A percentile compares a stretch with the other conserved stretches of the same genome.
Evolutionary conservation across 2,113 vertebrate genomes (phyloP).

Genomic region (Hypomesus transpacificus): DNA sequence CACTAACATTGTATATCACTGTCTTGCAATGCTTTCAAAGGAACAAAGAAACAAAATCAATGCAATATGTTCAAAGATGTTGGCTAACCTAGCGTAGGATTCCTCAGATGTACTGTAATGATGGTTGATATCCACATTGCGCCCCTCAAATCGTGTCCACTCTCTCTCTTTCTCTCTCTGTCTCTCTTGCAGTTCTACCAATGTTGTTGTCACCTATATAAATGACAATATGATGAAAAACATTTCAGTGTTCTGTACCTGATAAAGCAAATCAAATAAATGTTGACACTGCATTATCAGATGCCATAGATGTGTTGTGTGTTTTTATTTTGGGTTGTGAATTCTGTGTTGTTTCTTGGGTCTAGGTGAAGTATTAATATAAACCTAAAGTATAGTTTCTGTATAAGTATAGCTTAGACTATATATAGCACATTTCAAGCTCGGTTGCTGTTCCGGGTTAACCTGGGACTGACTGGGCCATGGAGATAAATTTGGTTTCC

Average conservation of each 20-base stretch:
- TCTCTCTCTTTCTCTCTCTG: slow-evolving; percentile 1
- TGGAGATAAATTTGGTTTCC: too few relatives aligned
- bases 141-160: slow-evolving; percentile 37
- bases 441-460: too few relatives aligned
- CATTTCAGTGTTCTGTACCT: slow-evolving; percentile 73
- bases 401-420: too few relatives aligned
- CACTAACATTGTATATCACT: background rate
- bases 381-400: too few relatives aligned
- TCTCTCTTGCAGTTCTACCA: slow-evolving; percentile 55
- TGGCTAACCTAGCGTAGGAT: slow-evolving; percentile 21
- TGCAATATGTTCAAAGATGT: background rate
- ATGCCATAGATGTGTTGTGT: slow-evolving; percentile 11
- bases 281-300: slow-evolving; percentile 67
- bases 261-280: slow-evolving; percentile 73
- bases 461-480: too few relatives aligned
- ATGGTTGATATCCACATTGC: slow-evolving; percentile 29
- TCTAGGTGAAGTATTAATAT: too few relatives aligned
- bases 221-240: slow-evolving; percentile 62
- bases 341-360: too few relatives aligned
- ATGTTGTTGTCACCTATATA: slow-evolving; percentile 65
- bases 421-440: too few relatives aligned
- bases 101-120: slow-evolving; percentile 34
- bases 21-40: background rate
- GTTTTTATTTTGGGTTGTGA: background rate
- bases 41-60: background rate